Conservation (phyloP, 2,797 vertebrate genomes). For the Xenops minutus region DNA sequence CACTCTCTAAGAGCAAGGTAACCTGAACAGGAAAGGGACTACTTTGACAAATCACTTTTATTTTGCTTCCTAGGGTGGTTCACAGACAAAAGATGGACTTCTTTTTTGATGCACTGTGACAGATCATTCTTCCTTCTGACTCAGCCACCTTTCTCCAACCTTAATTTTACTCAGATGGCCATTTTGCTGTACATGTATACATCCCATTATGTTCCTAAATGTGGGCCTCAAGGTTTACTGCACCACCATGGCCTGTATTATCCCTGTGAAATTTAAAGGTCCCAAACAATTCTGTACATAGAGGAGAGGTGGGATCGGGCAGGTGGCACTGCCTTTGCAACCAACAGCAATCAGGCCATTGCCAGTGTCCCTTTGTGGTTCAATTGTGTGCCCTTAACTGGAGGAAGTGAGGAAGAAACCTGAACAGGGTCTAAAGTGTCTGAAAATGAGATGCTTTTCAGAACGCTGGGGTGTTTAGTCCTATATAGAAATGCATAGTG, state of each 20-base stretch:
- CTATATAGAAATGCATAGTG: not conserved
- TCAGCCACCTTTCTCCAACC: not conserved
- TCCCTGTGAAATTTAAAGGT: not conserved
- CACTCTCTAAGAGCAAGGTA: not conserved
- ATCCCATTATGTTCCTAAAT: not conserved
- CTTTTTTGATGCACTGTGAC: not conserved
- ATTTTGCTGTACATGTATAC: not conserved
- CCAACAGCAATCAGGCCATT: not conserved
- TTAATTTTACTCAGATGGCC: not conserved
- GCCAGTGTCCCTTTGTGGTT: not conserved
- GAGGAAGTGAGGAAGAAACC: not conserved
- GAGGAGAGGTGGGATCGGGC: not conserved
- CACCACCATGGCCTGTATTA: not conserved
- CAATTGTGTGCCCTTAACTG: rapidly evolving
- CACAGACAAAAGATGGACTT: not conserved
- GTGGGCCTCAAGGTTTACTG: not conserved
- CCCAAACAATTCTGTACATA: rapidly evolving
- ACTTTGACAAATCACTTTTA: not conserved
- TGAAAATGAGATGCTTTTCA: not conserved
- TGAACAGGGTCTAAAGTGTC: not conserved
- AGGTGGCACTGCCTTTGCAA: not conserved
- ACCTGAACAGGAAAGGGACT: not conserved
- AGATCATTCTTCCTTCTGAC: not conserved
- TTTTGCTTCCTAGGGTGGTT: not conserved
- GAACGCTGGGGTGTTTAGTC: not conserved